Evolutionary conservation across 1,140 invertebrate species (phyloP), one percentile per base, ranked within the genome.

Genomic region (Doryteuthis pealeii): DNA sequence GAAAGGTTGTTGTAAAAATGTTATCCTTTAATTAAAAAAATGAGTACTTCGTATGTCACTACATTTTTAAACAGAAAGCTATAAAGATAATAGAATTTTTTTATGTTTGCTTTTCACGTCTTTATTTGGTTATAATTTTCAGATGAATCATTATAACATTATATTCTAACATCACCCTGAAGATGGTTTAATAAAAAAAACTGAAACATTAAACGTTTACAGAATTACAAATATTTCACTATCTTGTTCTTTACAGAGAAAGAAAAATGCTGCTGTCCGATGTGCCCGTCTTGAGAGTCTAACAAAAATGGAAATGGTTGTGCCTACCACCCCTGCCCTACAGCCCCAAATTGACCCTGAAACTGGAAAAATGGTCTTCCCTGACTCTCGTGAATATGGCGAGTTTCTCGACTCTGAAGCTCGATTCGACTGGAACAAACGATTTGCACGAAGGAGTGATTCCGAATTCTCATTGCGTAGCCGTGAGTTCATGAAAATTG

Each of bases 331-430:
- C 31, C 69, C 65, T 18, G 73, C 74, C 4, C 70, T 83, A 22
- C 74, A 79, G 18, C 79, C 82, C 15, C 65, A 72, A 0, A 75
- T 81, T 5, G 81, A 85, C 62, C 72, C 81, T 15, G 69, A 71
- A 18, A 80, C 83, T 14, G 79, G 82, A 35, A 72, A 81, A 62
- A 73, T 80, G 31, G 76, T 72, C 35, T 83, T 79, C 74, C 83
- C 83, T 26, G 81, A 84, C 49, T 82, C 81, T 18, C 78, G 82
- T 65, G 80, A 77, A 49, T 86, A 83, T 58, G 82, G 86, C 66
- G 80, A 87, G 70, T 87, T 80, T 69, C 78, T 85, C 35, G 86
- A 87, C 72, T 80, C 86, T 40, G 83, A 87, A 67, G 81, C 84
- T 12, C 85, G 85, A 84, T 85, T 82, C 68, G 83, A 87, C 54